phyloP scores from a whole-genome alignment of 2,797 vertebrate species.

The Sternotherus odoratus region DNA sequence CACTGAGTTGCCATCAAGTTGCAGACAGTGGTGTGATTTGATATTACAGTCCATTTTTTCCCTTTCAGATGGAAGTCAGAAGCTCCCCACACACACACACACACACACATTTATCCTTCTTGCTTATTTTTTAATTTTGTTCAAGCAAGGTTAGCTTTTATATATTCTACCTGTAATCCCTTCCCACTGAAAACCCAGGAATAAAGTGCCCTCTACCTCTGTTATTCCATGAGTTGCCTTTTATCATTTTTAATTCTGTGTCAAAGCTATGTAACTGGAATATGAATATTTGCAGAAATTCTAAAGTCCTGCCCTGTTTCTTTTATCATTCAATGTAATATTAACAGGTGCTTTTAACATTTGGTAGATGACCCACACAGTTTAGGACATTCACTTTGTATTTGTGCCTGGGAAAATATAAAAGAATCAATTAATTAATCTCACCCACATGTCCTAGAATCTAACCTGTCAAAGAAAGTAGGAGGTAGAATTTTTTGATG shows the following conservation, averaged over 20 bases:
- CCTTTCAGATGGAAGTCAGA: neutral
- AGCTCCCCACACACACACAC: neutral
- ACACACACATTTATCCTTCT: neutral
- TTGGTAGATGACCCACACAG: neutral
- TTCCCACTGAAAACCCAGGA: neutral
- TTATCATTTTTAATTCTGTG: neutral
- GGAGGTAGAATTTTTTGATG: neutral
- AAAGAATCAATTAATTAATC: too few species aligned
- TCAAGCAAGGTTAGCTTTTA: neutral
- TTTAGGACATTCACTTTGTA: neutral
- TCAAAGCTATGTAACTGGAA: neutral
- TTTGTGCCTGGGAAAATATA: constrained; percentile 3
- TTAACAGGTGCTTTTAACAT: neutral
- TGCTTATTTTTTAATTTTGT: neutral
- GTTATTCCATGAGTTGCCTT: neutral
- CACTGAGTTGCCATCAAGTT: neutral
- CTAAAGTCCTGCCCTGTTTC: neutral
- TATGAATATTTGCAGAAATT: neutral
- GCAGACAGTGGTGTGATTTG: neutral
- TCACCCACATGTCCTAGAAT: too few species aligned
- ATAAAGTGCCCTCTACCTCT: neutral
- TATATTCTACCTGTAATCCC: neutral
- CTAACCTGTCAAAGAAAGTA: neutral
- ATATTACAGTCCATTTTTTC: neutral
- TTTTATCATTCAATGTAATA: neutral